Conservation (phyloP, 2,888 invertebrate species). For the Metacarcinus magister region DNA sequence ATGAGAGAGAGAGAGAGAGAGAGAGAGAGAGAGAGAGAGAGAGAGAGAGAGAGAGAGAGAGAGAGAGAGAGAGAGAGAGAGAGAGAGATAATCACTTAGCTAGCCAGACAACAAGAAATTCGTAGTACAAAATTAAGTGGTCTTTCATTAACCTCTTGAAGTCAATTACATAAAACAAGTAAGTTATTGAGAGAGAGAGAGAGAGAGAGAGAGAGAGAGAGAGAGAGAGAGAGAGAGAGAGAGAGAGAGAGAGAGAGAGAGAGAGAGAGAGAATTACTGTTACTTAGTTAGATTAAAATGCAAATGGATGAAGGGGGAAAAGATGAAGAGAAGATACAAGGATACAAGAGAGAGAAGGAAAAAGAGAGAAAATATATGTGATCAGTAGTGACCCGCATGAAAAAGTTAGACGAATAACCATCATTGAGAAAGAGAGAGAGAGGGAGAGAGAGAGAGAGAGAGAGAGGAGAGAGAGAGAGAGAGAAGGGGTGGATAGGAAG, state of each 20-base stretch:
- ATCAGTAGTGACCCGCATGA: background rate
- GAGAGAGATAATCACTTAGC: too few species aligned
- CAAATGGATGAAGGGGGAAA: background rate
- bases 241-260: constrained; percentile 46
- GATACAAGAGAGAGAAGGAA: background rate
- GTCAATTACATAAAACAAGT: too few species aligned
- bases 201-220: background rate
- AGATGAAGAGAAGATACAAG: background rate
- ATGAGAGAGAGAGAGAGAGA: constrained; percentile 9
- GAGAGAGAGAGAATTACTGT: background rate
- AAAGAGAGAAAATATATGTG: background rate
- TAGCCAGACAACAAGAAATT: too few species aligned
- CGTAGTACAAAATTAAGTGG: too few species aligned
- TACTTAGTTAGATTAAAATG: background rate
- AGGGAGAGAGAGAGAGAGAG: constrained; percentile 36
- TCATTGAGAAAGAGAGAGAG: constrained; percentile 12
- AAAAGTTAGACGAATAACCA: background rate
- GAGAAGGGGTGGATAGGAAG: background rate
- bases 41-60: constrained; percentile 61
- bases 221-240: constrained; percentile 60
- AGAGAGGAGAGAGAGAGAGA: background rate
- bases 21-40: constrained; percentile 42
- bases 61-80: constrained; percentile 38
- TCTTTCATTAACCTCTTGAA: too few species aligned
- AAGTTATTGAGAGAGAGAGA: too few species aligned